Evolutionary conservation across 2,888 invertebrate species (phyloP).

Genomic region (Lysandra bellargus): DNA sequence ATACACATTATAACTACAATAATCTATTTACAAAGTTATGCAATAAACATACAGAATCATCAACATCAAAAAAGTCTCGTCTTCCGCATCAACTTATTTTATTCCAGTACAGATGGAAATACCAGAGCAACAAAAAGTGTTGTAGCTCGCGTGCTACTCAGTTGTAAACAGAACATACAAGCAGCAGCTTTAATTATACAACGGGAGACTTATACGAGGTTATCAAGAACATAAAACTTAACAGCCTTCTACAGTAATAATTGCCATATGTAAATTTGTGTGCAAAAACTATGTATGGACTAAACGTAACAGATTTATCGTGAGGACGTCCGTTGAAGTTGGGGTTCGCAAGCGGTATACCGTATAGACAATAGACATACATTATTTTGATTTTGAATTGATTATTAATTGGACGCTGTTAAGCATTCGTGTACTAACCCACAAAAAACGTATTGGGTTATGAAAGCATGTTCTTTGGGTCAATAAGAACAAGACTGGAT

Average conservation of each 20-base stretch:
- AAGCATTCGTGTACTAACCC: too few relatives aligned
- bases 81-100: background rate
- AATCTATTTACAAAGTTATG: too few relatives aligned
- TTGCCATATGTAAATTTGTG: conserved; percentile 27
- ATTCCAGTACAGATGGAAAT: background rate
- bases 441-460: too few relatives aligned
- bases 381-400: too few relatives aligned
- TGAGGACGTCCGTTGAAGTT: background rate
- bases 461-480: too few relatives aligned
- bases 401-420: too few relatives aligned
- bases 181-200: conserved; percentile 71
- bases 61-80: too few relatives aligned
- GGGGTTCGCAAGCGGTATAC: background rate
- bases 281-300: conserved; percentile 16
- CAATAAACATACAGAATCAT: too few relatives aligned
- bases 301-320: conserved; percentile 23
- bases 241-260: conserved; percentile 36
- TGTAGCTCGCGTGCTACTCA: conserved; percentile 59
- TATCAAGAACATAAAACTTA: conserved; percentile 49
- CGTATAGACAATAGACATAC: background rate
- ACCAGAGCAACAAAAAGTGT: conserved; percentile 36
- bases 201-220: conserved; percentile 57
- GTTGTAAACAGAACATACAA: conserved; percentile 63
- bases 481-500: too few relatives aligned
- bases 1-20: too few relatives aligned